Conservation (phyloP, 2,888 invertebrate genomes). For the Pristionchus fissidentatus region DNA sequence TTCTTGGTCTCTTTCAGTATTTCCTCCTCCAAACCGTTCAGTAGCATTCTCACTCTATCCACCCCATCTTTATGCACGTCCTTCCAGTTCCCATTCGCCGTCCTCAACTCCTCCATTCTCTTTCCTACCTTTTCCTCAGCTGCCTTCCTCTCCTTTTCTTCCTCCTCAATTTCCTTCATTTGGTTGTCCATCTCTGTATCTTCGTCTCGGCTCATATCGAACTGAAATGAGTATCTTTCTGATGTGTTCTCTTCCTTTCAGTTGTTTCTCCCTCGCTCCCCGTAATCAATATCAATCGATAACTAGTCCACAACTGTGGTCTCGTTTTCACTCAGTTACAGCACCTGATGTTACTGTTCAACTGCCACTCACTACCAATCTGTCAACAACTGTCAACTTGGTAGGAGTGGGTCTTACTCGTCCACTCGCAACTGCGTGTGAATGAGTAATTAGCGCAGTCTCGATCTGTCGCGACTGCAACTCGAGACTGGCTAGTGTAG, state of each 20-base stretch:
- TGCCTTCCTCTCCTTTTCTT: not conserved
- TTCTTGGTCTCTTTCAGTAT: not conserved
- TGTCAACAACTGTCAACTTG: too few relatives aligned
- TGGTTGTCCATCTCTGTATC: not conserved
- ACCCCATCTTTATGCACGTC: not conserved
- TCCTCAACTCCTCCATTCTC: not conserved
- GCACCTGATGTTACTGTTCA: too few relatives aligned
- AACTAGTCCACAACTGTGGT: too few relatives aligned
- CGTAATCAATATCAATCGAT: too few relatives aligned
- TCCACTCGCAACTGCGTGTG: too few relatives aligned
- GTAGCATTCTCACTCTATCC: not conserved
- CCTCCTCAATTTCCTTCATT: not conserved
- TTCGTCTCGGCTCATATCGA: not conserved
- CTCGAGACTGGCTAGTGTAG: too few relatives aligned
- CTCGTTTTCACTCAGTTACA: too few relatives aligned
- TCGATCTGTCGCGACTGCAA: too few relatives aligned
- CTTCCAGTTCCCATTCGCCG: not conserved
- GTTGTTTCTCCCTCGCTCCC: too few relatives aligned
- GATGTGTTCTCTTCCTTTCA: not conserved
- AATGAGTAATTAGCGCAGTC: too few relatives aligned
- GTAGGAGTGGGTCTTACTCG: too few relatives aligned
- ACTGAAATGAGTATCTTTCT: not conserved
- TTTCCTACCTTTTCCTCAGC: not conserved
- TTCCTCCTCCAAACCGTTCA: not conserved
- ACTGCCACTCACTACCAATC: too few relatives aligned